Evolutionary conservation across 1,140 invertebrate species (phyloP), one percentile per base, ranked within the genome.

Genomic region (Zophobas morio): DNA sequence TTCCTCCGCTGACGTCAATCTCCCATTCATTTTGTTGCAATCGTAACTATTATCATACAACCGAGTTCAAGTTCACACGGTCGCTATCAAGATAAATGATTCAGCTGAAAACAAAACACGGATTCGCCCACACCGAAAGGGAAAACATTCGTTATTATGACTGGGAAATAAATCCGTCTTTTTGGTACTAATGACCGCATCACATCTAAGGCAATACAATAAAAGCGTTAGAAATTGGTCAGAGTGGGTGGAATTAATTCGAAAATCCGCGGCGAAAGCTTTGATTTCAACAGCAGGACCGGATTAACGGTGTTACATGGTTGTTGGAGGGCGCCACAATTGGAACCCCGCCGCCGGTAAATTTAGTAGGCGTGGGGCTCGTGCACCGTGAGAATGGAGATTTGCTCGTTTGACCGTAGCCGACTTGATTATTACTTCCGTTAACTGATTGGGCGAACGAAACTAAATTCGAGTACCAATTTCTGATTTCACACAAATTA

Each of bases 321-420:
- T 20, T 20, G 20, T 20, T 20, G 20, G 20, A 20, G 20, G 20
- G 20, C 20, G 20, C 20, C 20, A 20, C 20, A 20, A 20, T 20
- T 20, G 20, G 20, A 20, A 20, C 20, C 20, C 20, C 49, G 49
- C 49, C 49, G 49, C 49, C 49, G 49, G 33, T 51, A 34, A 34
- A 54, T 54, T 33, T 74, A 74, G 78, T 77, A 79, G 78, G 81
- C 78, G 81, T 82, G 80, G 81, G 80, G 79, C 81, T 81, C 80
- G 81, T 82, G 80, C 78, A 79, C 49, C 80, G 20, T 20, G 20
- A 20, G 20, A 20, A 20, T 20, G 20, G 20, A 20, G 20, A 20
- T 20, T 20, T 20, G 20, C 20, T 20, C 20, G 20, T 20, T 20
- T 20, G 20, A 20, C 20, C 20, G 20, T 20, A 20, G 20, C 20